A percentile compares a stretch with the other conserved stretches of the same genome.
These are phyloP conservation scores for Lagopus leucura DNA, from an alignment of 2,113 vertebrate species.

Conservation along the genomic window DNA sequence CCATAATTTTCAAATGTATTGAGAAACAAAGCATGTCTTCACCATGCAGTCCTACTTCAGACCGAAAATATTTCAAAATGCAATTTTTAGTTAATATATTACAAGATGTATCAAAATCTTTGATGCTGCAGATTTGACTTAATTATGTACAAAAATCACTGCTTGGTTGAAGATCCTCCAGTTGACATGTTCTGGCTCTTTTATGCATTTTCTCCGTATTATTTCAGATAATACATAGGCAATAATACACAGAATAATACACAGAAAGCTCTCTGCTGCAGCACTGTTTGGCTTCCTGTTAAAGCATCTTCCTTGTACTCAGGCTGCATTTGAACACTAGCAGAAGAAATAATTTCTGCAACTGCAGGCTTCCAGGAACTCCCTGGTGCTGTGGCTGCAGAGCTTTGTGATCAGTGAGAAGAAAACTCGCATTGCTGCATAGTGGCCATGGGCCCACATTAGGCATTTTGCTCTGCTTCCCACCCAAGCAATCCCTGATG, in stretches of 20 bases:
- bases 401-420: neutral
- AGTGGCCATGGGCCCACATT: neutral
- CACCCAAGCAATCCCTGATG: neutral
- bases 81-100: neutral
- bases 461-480: neutral
- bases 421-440: neutral
- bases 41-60: neutral
- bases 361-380: neutral
- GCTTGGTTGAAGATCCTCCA: neutral
- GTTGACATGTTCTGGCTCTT: neutral
- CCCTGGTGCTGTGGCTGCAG: neutral
- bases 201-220: neutral
- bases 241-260: no score
- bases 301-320: neutral
- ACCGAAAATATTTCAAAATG: neutral
- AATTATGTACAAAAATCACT: constrained; percentile 15
- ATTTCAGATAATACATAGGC: neutral
- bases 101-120: neutral
- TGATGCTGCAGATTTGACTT: constrained; percentile 10
- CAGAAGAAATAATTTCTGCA: neutral
- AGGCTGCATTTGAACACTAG: neutral
- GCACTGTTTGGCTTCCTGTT: neutral
- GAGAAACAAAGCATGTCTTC: neutral
- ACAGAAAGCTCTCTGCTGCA: neutral
- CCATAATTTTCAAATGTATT: neutral